These are phyloP conservation scores for Drosophila ficusphila DNA, from an alignment of 1,140 invertebrate genomes.

Conservation along the genomic window DNA sequence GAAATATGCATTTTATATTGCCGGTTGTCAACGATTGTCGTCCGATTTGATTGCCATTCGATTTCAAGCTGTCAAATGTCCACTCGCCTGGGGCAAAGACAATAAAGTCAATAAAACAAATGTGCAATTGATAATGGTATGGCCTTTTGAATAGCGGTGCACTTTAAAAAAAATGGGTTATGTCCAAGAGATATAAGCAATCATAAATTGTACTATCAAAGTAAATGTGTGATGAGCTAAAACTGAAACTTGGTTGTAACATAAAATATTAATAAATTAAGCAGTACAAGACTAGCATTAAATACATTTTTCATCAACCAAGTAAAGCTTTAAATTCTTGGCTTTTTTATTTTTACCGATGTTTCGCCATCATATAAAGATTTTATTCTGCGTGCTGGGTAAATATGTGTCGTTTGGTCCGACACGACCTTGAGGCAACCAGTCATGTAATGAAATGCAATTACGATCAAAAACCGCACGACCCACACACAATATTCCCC, in stretches of 20 bases:
- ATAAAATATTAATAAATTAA: no score
- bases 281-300: no score
- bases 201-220: no score
- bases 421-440: conserved; percentile 76
- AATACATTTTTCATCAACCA: no score
- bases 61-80: conserved; percentile 42
- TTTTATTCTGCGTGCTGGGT: neutral
- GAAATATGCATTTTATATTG: conserved; percentile 33
- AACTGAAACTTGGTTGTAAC: no score
- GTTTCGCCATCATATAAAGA: no score
- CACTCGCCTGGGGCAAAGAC: conserved; percentile 33
- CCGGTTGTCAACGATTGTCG: conserved; percentile 28
- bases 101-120: conserved; percentile 75
- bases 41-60: conserved; percentile 47
- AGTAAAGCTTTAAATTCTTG: no score
- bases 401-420: conserved; percentile 45
- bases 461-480: conserved; percentile 73
- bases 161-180: neutral
- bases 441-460: conserved; percentile 81
- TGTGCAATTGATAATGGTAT: conserved; percentile 74
- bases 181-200: neutral
- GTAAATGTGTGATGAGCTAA: no score
- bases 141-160: conserved; percentile 15
- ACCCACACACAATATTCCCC: conserved; percentile 66
- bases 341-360: no score